Base-by-base conservation (phyloP, 2,113 vertebrate species). In the Otis tarda region DNA sequence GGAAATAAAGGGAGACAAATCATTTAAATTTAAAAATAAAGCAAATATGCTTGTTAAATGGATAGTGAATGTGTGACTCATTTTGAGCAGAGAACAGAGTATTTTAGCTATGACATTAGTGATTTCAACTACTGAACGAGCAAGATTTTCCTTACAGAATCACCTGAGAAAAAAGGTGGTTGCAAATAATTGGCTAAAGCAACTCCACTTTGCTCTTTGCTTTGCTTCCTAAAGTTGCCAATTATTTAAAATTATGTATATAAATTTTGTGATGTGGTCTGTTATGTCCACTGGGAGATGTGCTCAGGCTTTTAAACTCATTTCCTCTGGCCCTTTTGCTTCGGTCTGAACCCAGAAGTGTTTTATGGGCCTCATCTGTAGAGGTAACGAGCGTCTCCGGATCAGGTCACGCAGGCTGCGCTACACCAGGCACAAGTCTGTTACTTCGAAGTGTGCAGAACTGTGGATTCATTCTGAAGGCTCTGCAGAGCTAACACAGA, bases 1-100 rank as follows among this genome's bases (percentile, higher is more conserved):
- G 70, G 74, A 94, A 94, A 91, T 79, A 96, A 76, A 89, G 28
- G 65, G 63, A 96, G 77, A 92, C 50, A 89, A 95, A 90, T 57
- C 0, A 94, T 85, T 95, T 87, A 87, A 83, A 94, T 92, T 91
- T 80, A 33, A 94, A 95, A 94, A 93, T 73, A 55, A 11, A 35
- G 55, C 18, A 71, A 94, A 92, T 53, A 55, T 53, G 57, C 50
- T 65, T 91, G 61, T 84, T 93, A 93, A 94, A 87, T 82, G 92
- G 91, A 41, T 10, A 80, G 25, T 4, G 5, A 93, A 75, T 28
- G 24, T 41, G 65, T 47, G 61, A 73, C 59, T 61, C 69, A 84
- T 84, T 87, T 70, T 68, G 59, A 84, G 55, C 30, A 76, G 73
- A 67, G 25, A 88, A 63, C 16, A 55, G 56, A 57, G 18, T 28